These are phyloP conservation scores for Phylloscopus collybita DNA, from an alignment of 2,797 vertebrate genomes.

Conservation along the genomic window DNA sequence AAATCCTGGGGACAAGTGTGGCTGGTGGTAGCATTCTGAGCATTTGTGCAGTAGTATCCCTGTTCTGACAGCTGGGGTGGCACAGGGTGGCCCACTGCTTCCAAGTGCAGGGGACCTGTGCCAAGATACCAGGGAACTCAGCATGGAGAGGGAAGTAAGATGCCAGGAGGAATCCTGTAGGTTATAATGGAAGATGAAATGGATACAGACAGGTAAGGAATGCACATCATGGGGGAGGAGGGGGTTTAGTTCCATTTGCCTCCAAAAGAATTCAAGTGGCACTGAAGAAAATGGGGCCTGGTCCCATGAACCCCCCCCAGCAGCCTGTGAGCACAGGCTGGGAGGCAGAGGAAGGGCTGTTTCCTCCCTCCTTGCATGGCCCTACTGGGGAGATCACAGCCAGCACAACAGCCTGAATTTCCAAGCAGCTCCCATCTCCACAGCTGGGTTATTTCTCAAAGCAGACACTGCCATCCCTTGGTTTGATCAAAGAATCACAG, in stretches of 20 bases:
- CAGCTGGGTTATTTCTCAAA: rapidly evolving
- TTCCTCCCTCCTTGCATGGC: not conserved
- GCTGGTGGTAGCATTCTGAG: not conserved
- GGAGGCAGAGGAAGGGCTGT: not conserved
- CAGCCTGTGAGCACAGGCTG: rapidly evolving
- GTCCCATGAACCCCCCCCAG: rapidly evolving
- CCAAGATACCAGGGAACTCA: rapidly evolving
- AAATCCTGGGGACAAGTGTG: not conserved
- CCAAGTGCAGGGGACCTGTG: not conserved
- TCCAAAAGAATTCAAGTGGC: rapidly evolving
- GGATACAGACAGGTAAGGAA: not conserved
- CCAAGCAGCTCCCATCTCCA: rapidly evolving
- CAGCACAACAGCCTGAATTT: not conserved
- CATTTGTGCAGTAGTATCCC: not conserved
- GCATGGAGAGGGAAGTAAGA: not conserved
- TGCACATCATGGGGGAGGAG: not conserved
- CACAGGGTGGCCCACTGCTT: not conserved
- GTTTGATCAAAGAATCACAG: not conserved
- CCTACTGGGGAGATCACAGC: rapidly evolving
- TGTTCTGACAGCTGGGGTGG: not conserved
- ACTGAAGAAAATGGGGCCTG: not conserved
- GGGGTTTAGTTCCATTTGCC: not conserved
- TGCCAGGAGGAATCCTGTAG: not conserved
- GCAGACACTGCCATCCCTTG: slow-evolving; percentile 5
- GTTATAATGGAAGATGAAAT: not conserved